Evolutionary conservation across 2,797 vertebrate species (phyloP).

Genomic region (Pagetopsis macropterus): DNA sequence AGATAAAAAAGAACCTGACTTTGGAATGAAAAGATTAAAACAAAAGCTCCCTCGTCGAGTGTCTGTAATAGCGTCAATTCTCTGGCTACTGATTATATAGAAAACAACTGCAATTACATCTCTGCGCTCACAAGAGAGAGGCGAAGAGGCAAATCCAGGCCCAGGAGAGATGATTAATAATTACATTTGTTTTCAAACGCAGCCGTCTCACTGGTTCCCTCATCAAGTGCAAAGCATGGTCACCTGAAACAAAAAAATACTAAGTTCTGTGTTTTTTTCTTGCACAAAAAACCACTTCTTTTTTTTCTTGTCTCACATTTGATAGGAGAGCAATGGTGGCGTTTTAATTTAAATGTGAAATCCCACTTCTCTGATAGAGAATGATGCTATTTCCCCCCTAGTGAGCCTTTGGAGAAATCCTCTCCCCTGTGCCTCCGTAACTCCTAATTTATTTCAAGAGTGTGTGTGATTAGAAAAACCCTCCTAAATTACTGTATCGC

Average conservation of each 20-base stretch:
- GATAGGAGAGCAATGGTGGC: constrained; percentile 63
- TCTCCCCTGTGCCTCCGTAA: constrained; percentile 75
- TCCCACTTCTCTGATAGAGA: constrained; percentile 70
- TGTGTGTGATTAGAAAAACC: constrained; percentile 81
- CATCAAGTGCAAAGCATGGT: constrained; percentile 52
- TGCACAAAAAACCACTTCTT: constrained; percentile 35
- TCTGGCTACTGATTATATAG: constrained; percentile 77
- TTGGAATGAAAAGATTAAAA: constrained; percentile 83
- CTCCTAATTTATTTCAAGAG: constrained; percentile 84
- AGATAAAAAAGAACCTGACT: constrained; percentile 80
- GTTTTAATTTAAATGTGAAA: constrained; percentile 79
- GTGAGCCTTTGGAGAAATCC: constrained; percentile 77
- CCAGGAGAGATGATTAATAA: constrained; percentile 81
- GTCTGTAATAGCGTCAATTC: constrained; percentile 70
- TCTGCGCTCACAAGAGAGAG: constrained; percentile 70
- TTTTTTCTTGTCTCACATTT: constrained; percentile 58
- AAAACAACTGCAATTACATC: constrained; percentile 83
- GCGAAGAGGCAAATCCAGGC: constrained; percentile 71
- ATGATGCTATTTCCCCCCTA: constrained; percentile 73
- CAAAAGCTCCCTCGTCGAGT: constrained; percentile 76
- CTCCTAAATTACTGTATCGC: constrained; percentile 83
- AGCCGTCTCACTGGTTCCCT: constrained; percentile 58
- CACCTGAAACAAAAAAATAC: constrained; percentile 42
- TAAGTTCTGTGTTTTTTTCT: constrained; percentile 36
- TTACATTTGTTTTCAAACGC: constrained; percentile 70